Evolutionary conservation across 2,797 vertebrate species (phyloP).

Genomic region (Catharus ustulatus): DNA sequence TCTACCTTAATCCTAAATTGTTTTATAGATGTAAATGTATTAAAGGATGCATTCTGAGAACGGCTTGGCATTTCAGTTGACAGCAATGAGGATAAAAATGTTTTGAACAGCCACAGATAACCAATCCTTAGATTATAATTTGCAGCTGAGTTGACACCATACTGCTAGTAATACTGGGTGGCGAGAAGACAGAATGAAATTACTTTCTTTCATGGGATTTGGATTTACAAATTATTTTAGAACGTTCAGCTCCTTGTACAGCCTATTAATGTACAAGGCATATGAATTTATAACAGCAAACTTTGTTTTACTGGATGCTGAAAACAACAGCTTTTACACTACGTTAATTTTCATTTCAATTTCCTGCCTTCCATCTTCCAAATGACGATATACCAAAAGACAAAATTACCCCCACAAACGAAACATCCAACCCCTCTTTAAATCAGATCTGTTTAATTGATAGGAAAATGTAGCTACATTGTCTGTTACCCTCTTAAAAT

Average conservation of each 20-base stretch:
- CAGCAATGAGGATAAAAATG: slow-evolving; percentile 22
- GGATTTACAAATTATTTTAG: background rate
- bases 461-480: background rate
- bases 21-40: slow-evolving; percentile 19
- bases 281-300: background rate
- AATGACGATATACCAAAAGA: background rate
- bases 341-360: background rate
- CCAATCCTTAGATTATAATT: background rate
- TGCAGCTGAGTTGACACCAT: background rate
- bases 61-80: slow-evolving; percentile 6
- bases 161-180: background rate
- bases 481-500: background rate
- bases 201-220: background rate
- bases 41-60: slow-evolving; percentile 9
- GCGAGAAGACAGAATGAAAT: background rate
- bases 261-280: background rate
- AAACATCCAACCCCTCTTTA: background rate
- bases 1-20: slow-evolving; percentile 9
- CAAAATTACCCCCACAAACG: background rate
- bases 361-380: background rate
- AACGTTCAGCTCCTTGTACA: background rate
- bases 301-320: background rate
- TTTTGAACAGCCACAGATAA: background rate
- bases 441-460: background rate
- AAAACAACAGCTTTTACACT: background rate